Evolutionary conservation across 2,797 vertebrate species (phyloP), one percentile per base, ranked within the genome.

Genomic region (Gymnodraco acuticeps): DNA sequence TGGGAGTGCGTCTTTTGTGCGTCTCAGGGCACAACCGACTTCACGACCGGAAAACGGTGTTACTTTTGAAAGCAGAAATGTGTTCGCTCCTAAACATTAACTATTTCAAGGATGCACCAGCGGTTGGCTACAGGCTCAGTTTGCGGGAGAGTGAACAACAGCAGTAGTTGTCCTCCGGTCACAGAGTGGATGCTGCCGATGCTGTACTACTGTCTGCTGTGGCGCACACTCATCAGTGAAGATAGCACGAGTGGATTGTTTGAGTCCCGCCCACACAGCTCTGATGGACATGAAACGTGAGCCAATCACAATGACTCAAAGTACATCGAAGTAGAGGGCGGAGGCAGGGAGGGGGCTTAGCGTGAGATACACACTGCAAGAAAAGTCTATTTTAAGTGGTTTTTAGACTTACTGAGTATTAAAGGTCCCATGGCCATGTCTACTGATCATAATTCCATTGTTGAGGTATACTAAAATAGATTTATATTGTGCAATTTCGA

Each of bases 201-300:
- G 83, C 66, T 38, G 66, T 31, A 58, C 66, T 60, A 68, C 81
- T 78, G 80, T 68, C 78, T 82, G 87, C 85, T 88, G 85, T 87
- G 88, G 78, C 79, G 61, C 76, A 78, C 85, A 53, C 75, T 85
- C 82, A 85, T 81, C 83, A 68, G 87, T 61, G 55, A 74, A 73
- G 45, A 8, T 83, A 89, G 72, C 92, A 91, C 88, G 91, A 91
- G 90, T 86, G 82, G 77, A 90, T 82, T 88, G 91, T 88, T 87
- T 88, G 84, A 91, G 85, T 89, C 91, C 93, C 92, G 91, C 93
- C 93, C 81, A 87, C 70, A 23, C 51, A 0, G 8, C 3, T 60
- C 64, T 91, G 88, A 92, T 65, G 59, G 93, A 88, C 91, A 17
- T 2, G 70, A 43, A 11, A 19, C 12, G 43, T 16, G 42, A 85